phyloP scores from a whole-genome alignment of 2,113 vertebrate species.

The Anas platyrhynchos region DNA sequence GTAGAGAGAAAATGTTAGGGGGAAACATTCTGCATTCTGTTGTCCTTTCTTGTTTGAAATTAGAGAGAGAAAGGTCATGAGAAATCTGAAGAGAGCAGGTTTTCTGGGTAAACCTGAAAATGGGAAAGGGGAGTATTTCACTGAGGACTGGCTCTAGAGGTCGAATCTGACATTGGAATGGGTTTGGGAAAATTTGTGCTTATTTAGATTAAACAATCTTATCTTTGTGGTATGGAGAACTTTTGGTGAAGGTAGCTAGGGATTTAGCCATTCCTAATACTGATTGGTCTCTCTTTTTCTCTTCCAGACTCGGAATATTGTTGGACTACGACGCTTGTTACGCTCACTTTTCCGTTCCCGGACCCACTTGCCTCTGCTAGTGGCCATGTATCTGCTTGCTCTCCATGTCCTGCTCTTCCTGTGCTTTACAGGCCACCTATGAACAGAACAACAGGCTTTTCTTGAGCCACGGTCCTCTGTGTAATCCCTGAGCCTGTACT shows the following conservation, averaged over 20 bases:
- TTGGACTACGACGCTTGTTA: slow-evolving; percentile 80
- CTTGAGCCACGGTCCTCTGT: background rate
- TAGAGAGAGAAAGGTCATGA: background rate
- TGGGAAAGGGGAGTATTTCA: background rate
- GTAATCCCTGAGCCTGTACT: background rate
- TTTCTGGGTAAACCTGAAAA: too few relatives aligned
- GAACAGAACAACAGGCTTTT: background rate
- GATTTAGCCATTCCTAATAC: background rate
- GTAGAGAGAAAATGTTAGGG: background rate
- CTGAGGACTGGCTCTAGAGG: background rate
- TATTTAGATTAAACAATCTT: background rate
- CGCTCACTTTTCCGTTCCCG: slow-evolving; percentile 83
- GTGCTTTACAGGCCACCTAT: slow-evolving; percentile 90
- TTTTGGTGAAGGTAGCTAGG: background rate
- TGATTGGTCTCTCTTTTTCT: background rate
- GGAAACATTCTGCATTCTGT: background rate
- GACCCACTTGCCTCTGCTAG: slow-evolving; percentile 84
- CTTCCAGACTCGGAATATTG: slow-evolving; percentile 79
- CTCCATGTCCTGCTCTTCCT: slow-evolving; percentile 89
- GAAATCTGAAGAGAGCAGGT: background rate
- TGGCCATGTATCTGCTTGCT: slow-evolving; percentile 83
- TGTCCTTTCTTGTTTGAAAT: background rate
- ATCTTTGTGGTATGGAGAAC: background rate
- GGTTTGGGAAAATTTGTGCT: background rate
- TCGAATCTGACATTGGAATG: background rate